Percentiles rank a stretch among this genome's conserved stretches.
These are phyloP conservation scores for Hylia prasina DNA, from an alignment of 2,113 vertebrate genomes.

Conservation along the genomic window DNA sequence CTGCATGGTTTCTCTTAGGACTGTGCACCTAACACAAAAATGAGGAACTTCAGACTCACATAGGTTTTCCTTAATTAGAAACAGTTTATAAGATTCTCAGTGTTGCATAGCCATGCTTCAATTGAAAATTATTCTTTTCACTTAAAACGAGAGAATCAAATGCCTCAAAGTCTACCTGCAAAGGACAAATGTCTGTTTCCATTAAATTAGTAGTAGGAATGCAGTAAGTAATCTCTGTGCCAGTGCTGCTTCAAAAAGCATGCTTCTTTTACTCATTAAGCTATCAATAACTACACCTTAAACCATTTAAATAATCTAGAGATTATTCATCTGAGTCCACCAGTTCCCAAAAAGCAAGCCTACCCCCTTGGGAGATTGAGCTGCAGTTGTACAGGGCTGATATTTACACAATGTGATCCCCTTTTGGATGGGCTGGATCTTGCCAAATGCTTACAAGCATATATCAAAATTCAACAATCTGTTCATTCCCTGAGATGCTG, in stretches of 20 bases:
- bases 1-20: fast-evolving
- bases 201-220: not conserved
- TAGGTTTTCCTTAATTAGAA: not conserved
- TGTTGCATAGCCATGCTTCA: not conserved
- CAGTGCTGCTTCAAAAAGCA: fast-evolving
- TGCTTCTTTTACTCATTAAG: not conserved
- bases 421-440: not conserved
- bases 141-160: not conserved
- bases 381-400: not conserved
- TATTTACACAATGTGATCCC: not conserved
- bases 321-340: not conserved
- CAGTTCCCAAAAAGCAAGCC: not conserved
- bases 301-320: not conserved
- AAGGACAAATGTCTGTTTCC: not conserved
- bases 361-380: not conserved
- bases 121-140: not conserved
- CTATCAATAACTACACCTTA: not conserved
- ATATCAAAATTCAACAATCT: not conserved
- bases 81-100: not conserved
- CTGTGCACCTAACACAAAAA: not conserved
- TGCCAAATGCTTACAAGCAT: not conserved
- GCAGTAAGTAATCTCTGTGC: not conserved
- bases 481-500: not conserved
- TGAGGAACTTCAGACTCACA: not conserved
- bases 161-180: not conserved